Percentiles rank a stretch among this genome's conserved stretches.
Conservation (phyloP, 2,888 invertebrate genomes). For the Drepana falcataria region DNA sequence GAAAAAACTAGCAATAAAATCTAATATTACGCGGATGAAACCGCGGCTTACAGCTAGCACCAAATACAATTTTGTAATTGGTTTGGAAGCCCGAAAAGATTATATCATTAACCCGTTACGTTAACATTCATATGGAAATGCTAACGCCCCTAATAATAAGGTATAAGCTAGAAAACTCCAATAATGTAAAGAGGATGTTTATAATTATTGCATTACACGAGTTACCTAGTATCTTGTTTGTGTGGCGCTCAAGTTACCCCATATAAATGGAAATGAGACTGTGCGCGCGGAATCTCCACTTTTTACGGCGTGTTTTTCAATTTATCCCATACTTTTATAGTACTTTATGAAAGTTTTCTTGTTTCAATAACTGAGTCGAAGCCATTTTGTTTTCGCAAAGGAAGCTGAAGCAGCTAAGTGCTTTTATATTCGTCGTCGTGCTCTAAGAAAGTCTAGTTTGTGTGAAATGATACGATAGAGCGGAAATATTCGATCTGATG, state of each 20-base stretch:
- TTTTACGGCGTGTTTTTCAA: constrained; percentile 44
- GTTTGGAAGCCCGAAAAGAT: too few species aligned
- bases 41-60: too few species aligned
- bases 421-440: neutral
- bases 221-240: constrained; percentile 34
- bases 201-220: constrained; percentile 42
- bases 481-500: too few species aligned
- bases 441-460: neutral
- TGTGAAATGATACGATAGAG: neutral
- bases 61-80: too few species aligned
- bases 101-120: too few species aligned
- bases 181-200: constrained; percentile 18
- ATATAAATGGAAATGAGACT: constrained; percentile 66
- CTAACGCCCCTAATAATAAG: too few species aligned
- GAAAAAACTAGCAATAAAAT: too few species aligned
- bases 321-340: constrained; percentile 39
- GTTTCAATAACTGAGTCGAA: constrained; percentile 23
- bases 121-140: too few species aligned
- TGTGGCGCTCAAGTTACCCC: constrained; percentile 48
- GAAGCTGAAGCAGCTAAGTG: neutral
- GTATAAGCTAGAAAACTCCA: too few species aligned
- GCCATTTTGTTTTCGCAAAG: neutral
- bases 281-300: constrained; percentile 8
- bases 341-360: constrained; percentile 29
- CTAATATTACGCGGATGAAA: too few species aligned